A percentile compares a stretch with the other conserved stretches of the same genome.
Conservation (phyloP, 2,888 invertebrate species). For the Alloplasta piceator region DNA sequence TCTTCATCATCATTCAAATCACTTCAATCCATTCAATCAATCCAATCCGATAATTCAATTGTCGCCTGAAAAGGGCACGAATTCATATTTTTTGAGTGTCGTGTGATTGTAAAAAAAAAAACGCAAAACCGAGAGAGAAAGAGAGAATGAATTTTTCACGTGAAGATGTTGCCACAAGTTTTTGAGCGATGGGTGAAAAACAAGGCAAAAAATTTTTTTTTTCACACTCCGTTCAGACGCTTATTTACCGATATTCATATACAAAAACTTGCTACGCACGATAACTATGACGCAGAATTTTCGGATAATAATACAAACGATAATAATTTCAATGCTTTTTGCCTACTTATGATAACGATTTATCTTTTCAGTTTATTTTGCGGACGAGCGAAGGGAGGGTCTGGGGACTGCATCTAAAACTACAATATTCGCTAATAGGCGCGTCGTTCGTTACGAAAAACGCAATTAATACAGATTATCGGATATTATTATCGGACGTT, state of each 20-base stretch:
- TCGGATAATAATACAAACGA: slow-evolving; percentile 61
- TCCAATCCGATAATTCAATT: neutral
- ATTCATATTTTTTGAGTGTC: slow-evolving; percentile 26
- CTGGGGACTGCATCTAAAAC: slow-evolving; percentile 68
- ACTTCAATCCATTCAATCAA: no score
- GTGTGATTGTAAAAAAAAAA: neutral
- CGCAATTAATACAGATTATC: slow-evolving; percentile 75
- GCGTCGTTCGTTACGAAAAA: slow-evolving; percentile 53
- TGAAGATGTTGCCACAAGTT: no score
- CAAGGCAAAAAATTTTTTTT: slow-evolving; percentile 73
- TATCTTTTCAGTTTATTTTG: slow-evolving; percentile 65
- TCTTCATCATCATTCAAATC: neutral
- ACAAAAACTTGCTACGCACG: slow-evolving; percentile 70
- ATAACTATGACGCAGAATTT: slow-evolving; percentile 61
- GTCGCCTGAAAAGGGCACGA: neutral
- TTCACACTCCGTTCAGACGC: slow-evolving; percentile 67
- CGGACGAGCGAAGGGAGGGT: slow-evolving; percentile 63
- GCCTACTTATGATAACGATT: slow-evolving; percentile 73
- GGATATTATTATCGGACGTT: slow-evolving; percentile 74
- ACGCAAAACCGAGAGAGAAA: slow-evolving; percentile 3
- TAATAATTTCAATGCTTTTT: slow-evolving; percentile 69
- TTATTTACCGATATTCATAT: slow-evolving; percentile 66
- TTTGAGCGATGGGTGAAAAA: neutral
- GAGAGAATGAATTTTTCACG: neutral
- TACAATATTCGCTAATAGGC: slow-evolving; percentile 4